Percentiles rank a stretch among this genome's conserved stretches.
These are phyloP conservation scores for Hepsetus odoe DNA, from an alignment of 2,113 vertebrate species.

Conservation along the genomic window DNA sequence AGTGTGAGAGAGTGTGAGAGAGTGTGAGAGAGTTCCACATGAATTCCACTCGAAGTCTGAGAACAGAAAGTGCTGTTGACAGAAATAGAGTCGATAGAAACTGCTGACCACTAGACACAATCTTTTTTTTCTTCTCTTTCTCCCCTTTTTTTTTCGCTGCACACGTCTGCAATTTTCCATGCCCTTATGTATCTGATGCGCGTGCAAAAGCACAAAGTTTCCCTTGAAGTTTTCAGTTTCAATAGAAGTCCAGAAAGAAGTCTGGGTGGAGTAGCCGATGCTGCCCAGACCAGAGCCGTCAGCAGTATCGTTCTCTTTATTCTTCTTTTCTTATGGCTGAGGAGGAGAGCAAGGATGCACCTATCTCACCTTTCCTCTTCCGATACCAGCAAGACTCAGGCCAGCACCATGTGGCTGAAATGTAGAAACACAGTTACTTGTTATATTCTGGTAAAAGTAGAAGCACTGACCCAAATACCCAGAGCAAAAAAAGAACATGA, in stretches of 20 bases:
- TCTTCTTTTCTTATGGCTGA: not conserved
- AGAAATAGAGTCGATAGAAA: slow-evolving; percentile 66
- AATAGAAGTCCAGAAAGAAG: slow-evolving; percentile 1
- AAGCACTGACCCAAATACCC: no score
- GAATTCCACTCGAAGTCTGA: slow-evolving; percentile 57
- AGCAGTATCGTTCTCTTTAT: not conserved
- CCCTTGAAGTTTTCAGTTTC: slow-evolving; percentile 22
- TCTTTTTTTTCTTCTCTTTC: slow-evolving; percentile 43
- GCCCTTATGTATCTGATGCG: slow-evolving; percentile 48
- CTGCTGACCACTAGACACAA: slow-evolving; percentile 65
- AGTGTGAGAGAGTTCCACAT: not conserved
- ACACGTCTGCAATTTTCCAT: slow-evolving; percentile 64
- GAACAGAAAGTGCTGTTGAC: slow-evolving; percentile 69
- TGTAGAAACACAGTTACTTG: no score
- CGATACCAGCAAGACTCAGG: no score
- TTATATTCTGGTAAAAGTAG: no score
- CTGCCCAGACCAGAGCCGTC: not conserved
- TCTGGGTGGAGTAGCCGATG: not conserved
- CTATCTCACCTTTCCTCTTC: not conserved
- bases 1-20: no score
- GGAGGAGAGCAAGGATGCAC: not conserved
- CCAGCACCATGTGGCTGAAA: no score
- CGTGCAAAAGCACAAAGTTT: slow-evolving; percentile 32
- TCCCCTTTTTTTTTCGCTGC: slow-evolving; percentile 28
- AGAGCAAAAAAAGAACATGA: no score